phyloP scores from a whole-genome alignment of 2,888 invertebrate species.

The Mesorhabditis sp. region DNA sequence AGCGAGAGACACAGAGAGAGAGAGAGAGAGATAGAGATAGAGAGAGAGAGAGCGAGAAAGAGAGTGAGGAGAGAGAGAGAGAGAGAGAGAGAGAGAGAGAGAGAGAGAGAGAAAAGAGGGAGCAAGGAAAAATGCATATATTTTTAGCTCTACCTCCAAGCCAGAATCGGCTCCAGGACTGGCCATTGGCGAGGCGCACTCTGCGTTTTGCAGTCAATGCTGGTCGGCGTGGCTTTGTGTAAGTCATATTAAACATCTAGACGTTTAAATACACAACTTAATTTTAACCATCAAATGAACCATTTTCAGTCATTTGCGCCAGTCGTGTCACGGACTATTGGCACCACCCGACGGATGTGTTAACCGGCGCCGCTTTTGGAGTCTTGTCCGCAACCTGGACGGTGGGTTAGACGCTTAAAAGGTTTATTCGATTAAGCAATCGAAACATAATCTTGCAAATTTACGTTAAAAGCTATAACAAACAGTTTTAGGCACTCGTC shows the following conservation, averaged over 20 bases:
- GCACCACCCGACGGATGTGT: constrained; percentile 56
- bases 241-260: not conserved
- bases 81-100: too few species aligned
- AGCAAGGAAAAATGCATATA: not conserved
- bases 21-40: too few species aligned
- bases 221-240: not conserved
- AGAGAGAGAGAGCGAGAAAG: too few species aligned
- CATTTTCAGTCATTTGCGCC: constrained; percentile 28
- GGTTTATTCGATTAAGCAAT: not conserved
- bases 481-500: not conserved
- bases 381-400: not conserved
- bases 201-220: not conserved
- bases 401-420: not conserved
- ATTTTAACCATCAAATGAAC: not conserved
- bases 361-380: constrained; percentile 12
- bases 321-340: constrained; percentile 55
- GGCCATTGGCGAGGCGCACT: not conserved
- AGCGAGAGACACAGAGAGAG: not conserved
- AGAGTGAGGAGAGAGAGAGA: too few species aligned
- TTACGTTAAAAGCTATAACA: too few species aligned
- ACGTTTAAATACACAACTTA: not conserved
- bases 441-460: not conserved
- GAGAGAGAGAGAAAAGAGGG: too few species aligned
- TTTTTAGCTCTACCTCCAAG: constrained; percentile 5
- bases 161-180: not conserved